A percentile compares a stretch with the other conserved stretches of the same genome.
Evolutionary conservation across 2,797 vertebrate species (phyloP).

Genomic region (Chiroxiphia lanceolata): DNA sequence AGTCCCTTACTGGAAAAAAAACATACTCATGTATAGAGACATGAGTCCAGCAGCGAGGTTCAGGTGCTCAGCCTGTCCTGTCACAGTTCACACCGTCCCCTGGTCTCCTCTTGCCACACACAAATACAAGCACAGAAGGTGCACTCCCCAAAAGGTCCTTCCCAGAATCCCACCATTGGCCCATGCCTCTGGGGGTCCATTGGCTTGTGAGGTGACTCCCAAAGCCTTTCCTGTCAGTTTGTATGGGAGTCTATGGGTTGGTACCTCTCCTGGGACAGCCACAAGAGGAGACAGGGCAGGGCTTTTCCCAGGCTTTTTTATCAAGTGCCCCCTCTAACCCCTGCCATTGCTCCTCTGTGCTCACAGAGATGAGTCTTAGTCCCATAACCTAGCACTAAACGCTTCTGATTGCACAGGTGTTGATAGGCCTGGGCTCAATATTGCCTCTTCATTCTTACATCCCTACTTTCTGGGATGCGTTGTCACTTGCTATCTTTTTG

Average conservation of each 20-base stretch:
- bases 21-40: rapidly evolving
- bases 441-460: neutral
- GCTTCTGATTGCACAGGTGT: neutral
- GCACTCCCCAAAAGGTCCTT: neutral
- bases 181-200: neutral
- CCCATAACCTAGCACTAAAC: neutral
- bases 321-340: too few relatives aligned
- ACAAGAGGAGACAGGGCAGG: neutral
- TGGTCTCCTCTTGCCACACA: neutral
- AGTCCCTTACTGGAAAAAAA: neutral
- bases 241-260: rapidly evolving
- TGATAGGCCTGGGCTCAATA: neutral
- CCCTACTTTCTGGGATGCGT: neutral
- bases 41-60: neutral
- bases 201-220: neutral
- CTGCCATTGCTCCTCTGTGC: neutral
- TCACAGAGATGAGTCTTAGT: neutral
- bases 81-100: rapidly evolving
- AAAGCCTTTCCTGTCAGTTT: neutral
- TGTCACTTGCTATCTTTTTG: neutral
- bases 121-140: rapidly evolving
- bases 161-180: rapidly evolving
- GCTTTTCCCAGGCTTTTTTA: neutral
- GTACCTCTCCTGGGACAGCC: neutral
- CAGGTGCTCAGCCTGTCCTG: neutral